These are phyloP conservation scores for Drosophila infuscata DNA, from an alignment of 2,888 invertebrate species.

Conservation along the genomic window DNA sequence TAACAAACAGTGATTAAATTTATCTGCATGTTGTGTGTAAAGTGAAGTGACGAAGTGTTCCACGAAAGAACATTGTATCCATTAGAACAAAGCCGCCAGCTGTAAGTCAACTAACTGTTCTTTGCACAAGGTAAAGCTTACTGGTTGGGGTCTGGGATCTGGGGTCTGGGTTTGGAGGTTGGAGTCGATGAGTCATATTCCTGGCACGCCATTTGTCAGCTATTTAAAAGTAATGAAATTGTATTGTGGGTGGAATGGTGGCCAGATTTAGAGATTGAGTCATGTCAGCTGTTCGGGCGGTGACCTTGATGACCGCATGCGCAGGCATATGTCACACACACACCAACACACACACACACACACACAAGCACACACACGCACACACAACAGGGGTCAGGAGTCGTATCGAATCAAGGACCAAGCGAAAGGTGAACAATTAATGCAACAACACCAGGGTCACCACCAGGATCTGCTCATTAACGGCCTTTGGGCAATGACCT, in stretches of 20 bases:
- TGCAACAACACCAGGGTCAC: slow-evolving; percentile 25
- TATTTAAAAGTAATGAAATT: slow-evolving; percentile 9
- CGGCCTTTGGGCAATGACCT: slow-evolving; percentile 33
- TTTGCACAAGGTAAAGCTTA: not conserved
- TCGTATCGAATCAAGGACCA: slow-evolving; percentile 40
- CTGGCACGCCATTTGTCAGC: slow-evolving; percentile 10
- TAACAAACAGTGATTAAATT: not conserved
- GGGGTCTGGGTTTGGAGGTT: not conserved
- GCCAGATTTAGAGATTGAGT: slow-evolving; percentile 37
- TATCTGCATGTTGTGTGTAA: not conserved
- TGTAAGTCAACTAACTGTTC: slow-evolving; percentile 4
- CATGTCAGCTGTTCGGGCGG: slow-evolving; percentile 59
- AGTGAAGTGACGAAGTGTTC: not conserved
- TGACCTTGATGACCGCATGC: slow-evolving; percentile 77
- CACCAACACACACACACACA: not conserved
- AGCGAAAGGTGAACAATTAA: slow-evolving; percentile 45
- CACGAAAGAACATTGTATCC: not conserved
- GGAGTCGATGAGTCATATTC: slow-evolving; percentile 34
- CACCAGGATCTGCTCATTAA: slow-evolving; percentile 20
- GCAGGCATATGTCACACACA: slow-evolving; percentile 51
- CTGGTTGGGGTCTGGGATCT: not conserved
- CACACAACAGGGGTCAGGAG: slow-evolving; percentile 12
- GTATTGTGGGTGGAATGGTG: slow-evolving; percentile 3
- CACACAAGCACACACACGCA: not conserved
- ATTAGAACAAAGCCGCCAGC: not conserved